A percentile compares a stretch with the other conserved stretches of the same genome.
Conservation (phyloP, 2,113 vertebrate species). For the Atrichornis clamosus region DNA sequence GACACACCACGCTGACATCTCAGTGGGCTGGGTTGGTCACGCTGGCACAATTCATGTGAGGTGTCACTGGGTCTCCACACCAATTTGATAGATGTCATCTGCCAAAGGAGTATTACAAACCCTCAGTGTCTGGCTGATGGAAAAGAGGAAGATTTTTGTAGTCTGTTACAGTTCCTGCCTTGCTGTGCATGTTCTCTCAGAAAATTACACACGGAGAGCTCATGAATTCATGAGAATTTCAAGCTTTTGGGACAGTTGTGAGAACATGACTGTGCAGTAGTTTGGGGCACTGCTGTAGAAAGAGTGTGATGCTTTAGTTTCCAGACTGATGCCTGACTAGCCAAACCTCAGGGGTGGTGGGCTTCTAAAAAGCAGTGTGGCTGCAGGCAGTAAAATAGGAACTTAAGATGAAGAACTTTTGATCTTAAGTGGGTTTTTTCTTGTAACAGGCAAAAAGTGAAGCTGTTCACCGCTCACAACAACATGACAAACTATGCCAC, state of each 20-base stretch:
- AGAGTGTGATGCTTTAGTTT: background rate
- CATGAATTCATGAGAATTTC: background rate
- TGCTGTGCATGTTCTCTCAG: background rate
- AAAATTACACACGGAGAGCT: background rate
- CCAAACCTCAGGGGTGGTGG: background rate
- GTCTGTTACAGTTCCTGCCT: background rate
- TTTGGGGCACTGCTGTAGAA: background rate
- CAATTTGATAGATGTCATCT: background rate
- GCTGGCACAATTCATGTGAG: background rate
- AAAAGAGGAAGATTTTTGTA: background rate
- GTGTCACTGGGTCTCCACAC: background rate
- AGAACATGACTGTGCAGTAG: background rate
- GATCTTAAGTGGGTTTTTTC: background rate
- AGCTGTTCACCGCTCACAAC: constrained; percentile 95
- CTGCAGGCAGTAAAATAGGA: background rate
- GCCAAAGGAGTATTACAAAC: background rate
- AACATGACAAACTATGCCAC: constrained; percentile 99
- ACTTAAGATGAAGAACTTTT: background rate
- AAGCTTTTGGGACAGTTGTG: background rate
- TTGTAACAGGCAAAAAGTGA: constrained; percentile 88
- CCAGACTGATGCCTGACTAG: background rate
- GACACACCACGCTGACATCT: background rate
- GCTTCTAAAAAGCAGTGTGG: background rate
- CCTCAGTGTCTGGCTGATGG: background rate
- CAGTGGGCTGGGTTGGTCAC: background rate